Percentiles rank a stretch among this genome's conserved stretches.
phyloP scores from a whole-genome alignment of 2,113 vertebrate genomes.

The Pluvianellus socialis region DNA sequence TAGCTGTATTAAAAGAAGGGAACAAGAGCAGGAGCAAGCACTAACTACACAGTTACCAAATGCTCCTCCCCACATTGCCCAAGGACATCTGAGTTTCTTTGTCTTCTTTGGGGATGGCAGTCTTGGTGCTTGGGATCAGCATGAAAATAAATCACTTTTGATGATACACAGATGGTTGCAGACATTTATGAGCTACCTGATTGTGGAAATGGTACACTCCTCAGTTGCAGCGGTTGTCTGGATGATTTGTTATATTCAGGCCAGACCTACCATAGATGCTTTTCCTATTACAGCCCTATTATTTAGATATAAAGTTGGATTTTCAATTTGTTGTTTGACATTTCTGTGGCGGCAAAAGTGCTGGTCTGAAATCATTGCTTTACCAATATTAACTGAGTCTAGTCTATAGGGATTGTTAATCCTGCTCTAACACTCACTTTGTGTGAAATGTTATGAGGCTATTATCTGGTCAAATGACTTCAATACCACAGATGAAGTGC shows the following conservation, averaged over 20 bases:
- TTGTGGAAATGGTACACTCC: background rate
- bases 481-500: background rate
- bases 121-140: background rate
- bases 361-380: background rate
- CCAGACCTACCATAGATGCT: background rate
- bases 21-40: background rate
- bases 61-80: background rate
- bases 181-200: background rate
- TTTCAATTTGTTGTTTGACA: background rate
- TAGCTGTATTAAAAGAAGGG: background rate
- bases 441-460: background rate
- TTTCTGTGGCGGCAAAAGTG: background rate
- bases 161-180: background rate
- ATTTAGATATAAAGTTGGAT: background rate
- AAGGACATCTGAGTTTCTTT: background rate
- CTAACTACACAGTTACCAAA: background rate
- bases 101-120: background rate
- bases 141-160: background rate
- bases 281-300: background rate
- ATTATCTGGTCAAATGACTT: background rate
- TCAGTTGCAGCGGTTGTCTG: background rate
- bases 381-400: background rate
- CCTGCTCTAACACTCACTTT: rapidly evolving
- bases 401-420: background rate
- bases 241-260: background rate